Percentiles rank a stretch among this genome's conserved stretches.
phyloP scores from a whole-genome alignment of 2,797 vertebrate genomes.

The Eospalax fontanierii region DNA sequence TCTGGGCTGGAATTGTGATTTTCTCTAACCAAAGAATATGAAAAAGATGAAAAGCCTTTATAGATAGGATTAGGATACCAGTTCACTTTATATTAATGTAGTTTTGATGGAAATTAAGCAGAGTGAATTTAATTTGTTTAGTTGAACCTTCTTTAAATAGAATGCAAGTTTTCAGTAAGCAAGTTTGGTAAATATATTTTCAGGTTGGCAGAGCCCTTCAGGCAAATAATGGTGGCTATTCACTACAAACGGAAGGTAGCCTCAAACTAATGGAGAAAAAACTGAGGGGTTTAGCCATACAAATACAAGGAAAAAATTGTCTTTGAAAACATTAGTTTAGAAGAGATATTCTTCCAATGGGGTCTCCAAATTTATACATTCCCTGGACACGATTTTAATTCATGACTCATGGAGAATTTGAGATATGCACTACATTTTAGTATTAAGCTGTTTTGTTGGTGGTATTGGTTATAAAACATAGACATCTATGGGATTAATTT shows the following conservation, averaged over 20 bases:
- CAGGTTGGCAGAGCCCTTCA: background rate
- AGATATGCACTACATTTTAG: background rate
- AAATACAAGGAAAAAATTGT: no score
- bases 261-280: background rate
- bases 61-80: slow-evolving; percentile 45
- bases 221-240: background rate
- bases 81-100: slow-evolving; percentile 9
- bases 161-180: background rate
- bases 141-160: slow-evolving; percentile 2
- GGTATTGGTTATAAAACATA: slow-evolving; percentile 17
- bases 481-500: background rate
- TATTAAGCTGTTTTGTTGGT: background rate
- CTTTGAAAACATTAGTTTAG: background rate
- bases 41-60: slow-evolving; percentile 15
- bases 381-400: background rate
- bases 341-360: background rate
- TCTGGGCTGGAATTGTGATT: background rate
- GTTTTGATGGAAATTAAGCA: slow-evolving; percentile 6
- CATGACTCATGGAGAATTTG: background rate
- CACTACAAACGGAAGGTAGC: background rate
- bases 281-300: background rate
- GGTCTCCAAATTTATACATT: background rate
- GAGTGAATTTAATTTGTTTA: background rate
- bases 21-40: slow-evolving; percentile 8
- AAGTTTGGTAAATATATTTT: background rate